These are phyloP conservation scores for Pterois miles DNA, from an alignment of 2,797 vertebrate species.

Conservation along the genomic window DNA sequence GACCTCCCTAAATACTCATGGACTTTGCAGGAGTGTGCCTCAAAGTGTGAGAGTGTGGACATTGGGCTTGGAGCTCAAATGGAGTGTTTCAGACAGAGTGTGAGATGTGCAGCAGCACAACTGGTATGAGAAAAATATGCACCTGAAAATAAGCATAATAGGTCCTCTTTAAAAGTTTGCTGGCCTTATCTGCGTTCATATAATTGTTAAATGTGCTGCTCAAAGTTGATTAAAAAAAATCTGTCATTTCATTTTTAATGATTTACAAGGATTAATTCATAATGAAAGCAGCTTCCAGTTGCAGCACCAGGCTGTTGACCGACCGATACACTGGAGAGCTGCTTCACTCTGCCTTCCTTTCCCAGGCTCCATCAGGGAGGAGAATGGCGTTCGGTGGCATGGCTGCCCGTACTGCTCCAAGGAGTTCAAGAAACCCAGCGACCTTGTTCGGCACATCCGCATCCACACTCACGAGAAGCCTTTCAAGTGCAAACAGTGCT, in stretches of 20 bases:
- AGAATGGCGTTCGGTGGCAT: conserved; percentile 96
- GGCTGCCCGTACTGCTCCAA: conserved; percentile 97
- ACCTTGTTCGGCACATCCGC: conserved; percentile 97
- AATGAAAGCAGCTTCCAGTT: neutral
- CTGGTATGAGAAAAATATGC: no score
- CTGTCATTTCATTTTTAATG: neutral
- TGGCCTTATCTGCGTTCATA: neutral
- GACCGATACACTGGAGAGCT: neutral
- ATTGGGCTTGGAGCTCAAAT: no score
- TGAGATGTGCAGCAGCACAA: no score
- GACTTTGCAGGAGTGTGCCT: no score
- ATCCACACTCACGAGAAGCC: conserved; percentile 99
- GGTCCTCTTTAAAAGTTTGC: no score
- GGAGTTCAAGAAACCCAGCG: conserved; percentile 98
- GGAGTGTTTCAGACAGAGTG: no score
- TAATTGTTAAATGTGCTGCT: neutral
- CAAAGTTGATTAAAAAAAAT: neutral
- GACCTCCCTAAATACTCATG: no score
- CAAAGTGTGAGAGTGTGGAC: no score
- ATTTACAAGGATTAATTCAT: neutral
- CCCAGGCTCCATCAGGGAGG: conserved; percentile 93
- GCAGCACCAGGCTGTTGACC: neutral
- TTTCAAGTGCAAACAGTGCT: conserved; percentile 99
- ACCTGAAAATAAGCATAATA: no score
- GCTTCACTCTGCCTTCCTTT: neutral